Evolutionary conservation across 1,140 invertebrate genomes (phyloP), one percentile per base, ranked within the genome.

Genomic region (Ptiloglossa arizonensis): DNA sequence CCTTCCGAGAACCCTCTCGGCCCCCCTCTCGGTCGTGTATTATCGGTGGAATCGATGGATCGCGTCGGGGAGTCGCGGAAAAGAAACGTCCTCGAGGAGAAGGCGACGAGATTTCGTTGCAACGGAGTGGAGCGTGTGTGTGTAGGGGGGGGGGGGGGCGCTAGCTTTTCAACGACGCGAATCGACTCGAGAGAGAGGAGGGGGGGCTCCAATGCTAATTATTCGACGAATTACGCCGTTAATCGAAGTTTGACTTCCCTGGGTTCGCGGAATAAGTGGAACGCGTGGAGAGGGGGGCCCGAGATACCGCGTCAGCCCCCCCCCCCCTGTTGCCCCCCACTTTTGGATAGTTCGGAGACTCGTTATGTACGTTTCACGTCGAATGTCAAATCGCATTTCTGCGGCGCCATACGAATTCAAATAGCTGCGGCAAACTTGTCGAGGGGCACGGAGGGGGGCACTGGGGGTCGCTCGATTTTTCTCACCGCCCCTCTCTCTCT

Each of bases 341-440:
- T 35, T 56, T 57, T 41, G 73, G 66, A 85, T 80, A 85, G 83
- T 85, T 85, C 69, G 52, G 59, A 67, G 82, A 84, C 59, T 85
- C 83, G 83, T 85, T 85, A 85, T 75, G 68, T 81, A 81, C 82
- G 64, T 85, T 85, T 85, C 83, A 72, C 74, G 66, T 84, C 82
- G 83, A 73, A 57, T 81, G 77, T 85, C 73, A 81, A 85, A 85
- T 85, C 79, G 83, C 84, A 85, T 85, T 85, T 85, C 82, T 68
- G 82, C 70, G 79, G 82, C 81, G 63, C 66, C 56, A 72, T 57
- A 24, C 83, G 73, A 85, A 84, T 85, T 85, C 69, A 81, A 85
- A 85, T 85, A 84, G 84, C 82, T 81, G 62, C 60, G 69, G 52
- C 29, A 35, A 84, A 66, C 72, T 85, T 74, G 19, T 50, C 24